Evolutionary conservation across 2,797 vertebrate species (phyloP).

Genomic region (Spheniscus humboldti): DNA sequence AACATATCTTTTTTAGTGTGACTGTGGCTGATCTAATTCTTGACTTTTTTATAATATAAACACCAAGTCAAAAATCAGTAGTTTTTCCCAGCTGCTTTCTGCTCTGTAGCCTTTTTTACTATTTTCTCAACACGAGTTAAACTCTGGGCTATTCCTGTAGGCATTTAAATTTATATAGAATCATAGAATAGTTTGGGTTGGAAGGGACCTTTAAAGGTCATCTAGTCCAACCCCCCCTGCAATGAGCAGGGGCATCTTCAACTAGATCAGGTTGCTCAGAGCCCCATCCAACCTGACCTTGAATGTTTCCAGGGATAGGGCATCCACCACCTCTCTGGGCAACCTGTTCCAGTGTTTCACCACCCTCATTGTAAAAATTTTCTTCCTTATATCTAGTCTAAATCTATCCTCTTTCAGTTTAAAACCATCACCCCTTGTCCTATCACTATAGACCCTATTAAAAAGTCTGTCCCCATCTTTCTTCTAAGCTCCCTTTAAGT

Average conservation of each 20-base stretch:
- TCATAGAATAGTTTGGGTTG: background rate
- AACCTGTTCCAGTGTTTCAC: background rate
- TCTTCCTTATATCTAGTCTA: background rate
- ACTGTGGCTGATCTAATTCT: background rate
- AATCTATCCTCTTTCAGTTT: background rate
- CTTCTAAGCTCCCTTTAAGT: background rate
- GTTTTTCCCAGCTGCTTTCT: background rate
- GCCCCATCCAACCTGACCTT: background rate
- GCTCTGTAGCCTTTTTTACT: background rate
- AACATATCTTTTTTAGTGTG: background rate
- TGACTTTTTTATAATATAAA: background rate
- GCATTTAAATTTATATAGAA: background rate
- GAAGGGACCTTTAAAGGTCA: background rate
- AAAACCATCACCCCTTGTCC: background rate
- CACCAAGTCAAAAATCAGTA: background rate
- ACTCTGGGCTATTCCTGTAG: background rate
- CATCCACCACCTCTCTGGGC: background rate
- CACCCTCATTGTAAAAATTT: background rate
- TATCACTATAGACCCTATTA: background rate
- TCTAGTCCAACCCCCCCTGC: background rate
- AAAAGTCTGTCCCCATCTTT: background rate
- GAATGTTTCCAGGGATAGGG: background rate
- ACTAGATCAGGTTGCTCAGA: background rate
- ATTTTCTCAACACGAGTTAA: background rate
- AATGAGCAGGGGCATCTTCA: background rate